These are phyloP conservation scores for Myrmecophaga tridactyla DNA, from an alignment of 2,113 vertebrate genomes.

Conservation along the genomic window DNA sequence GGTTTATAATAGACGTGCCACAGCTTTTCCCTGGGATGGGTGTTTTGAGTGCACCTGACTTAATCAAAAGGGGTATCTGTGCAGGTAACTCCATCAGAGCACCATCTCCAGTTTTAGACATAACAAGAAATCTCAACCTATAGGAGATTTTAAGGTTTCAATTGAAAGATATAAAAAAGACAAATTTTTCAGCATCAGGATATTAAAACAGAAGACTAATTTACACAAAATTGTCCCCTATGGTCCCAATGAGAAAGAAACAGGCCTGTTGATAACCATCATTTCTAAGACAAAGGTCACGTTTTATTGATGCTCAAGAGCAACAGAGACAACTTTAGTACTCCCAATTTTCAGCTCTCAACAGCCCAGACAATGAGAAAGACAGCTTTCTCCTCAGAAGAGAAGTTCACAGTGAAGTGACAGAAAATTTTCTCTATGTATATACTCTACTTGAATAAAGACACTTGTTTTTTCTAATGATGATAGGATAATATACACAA, in stretches of 20 bases:
- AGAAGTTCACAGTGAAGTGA: background rate
- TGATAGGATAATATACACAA: background rate
- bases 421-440: background rate
- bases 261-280: background rate
- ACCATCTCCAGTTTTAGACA: background rate
- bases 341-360: background rate
- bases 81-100: background rate
- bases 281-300: background rate
- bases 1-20: background rate
- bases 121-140: conserved; percentile 5
- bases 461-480: background rate
- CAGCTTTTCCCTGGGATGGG: background rate
- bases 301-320: background rate
- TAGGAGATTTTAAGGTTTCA: background rate
- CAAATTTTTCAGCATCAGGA: background rate
- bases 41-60: background rate
- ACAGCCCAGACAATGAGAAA: background rate
- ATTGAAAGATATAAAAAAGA: background rate
- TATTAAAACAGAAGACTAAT: background rate
- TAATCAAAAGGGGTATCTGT: background rate
- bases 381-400: background rate
- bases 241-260: background rate
- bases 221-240: background rate
- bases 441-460: background rate
- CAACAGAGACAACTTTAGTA: background rate